Conservation (phyloP, 2,888 invertebrate genomes). For the Eudasyphora cyanicolor region DNA sequence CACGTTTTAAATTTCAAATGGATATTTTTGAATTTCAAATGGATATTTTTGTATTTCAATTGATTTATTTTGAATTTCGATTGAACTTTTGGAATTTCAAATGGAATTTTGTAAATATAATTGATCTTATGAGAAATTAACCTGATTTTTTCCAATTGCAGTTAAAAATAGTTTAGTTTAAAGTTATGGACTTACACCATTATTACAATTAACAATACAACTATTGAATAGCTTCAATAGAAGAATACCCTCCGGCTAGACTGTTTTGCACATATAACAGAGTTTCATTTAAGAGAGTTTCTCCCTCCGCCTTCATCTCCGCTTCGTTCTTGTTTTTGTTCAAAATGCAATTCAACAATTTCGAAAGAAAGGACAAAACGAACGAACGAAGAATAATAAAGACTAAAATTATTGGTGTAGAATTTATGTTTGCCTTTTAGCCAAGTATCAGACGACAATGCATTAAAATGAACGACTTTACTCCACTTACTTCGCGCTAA, state of each 20-base stretch:
- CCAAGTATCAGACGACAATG: conserved; percentile 10
- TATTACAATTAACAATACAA: background rate
- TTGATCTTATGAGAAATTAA: too few species aligned
- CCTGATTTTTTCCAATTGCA: too few species aligned
- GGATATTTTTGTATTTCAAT: too few species aligned
- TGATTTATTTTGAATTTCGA: too few species aligned
- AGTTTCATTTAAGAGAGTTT: background rate
- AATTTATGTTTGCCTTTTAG: conserved; percentile 20
- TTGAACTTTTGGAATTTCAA: too few species aligned
- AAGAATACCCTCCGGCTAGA: background rate
- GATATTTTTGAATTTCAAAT: too few species aligned
- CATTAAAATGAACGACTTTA: conserved; percentile 4
- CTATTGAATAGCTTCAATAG: conserved; percentile 9
- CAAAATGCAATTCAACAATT: background rate
- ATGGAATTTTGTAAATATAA: too few species aligned
- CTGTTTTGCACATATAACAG: background rate
- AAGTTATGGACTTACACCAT: too few species aligned
- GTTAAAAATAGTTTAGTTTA: too few species aligned
- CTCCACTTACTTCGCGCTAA: background rate
- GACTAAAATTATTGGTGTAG: background rate
- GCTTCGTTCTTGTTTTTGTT: background rate
- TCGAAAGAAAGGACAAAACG: background rate
- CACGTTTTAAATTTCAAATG: too few species aligned
- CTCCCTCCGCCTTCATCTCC: background rate
- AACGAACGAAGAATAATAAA: background rate